Evolutionary conservation across 2,888 invertebrate genomes (phyloP).

Genomic region (Meteorus colon): DNA sequence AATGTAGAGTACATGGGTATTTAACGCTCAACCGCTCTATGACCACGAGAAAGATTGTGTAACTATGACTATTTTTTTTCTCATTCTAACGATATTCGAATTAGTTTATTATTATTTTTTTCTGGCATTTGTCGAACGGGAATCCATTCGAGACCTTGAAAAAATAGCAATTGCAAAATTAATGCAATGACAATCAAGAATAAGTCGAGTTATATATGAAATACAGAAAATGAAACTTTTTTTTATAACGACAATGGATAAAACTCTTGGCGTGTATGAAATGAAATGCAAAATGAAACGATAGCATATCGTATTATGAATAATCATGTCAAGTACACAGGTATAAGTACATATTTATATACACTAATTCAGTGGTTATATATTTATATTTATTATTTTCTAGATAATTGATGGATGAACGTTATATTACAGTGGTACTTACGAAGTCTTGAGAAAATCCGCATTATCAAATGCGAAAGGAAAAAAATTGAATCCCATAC

Average conservation of each 20-base stretch:
- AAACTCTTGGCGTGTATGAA: neutral
- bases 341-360: constrained; percentile 1
- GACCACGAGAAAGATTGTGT: neutral
- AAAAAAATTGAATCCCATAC: neutral
- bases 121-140: neutral
- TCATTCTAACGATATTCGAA: neutral
- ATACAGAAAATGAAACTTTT: neutral
- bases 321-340: constrained; percentile 30
- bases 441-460: too few relatives aligned
- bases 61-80: neutral
- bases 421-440: too few relatives aligned
- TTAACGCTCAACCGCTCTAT: neutral
- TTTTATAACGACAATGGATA: neutral
- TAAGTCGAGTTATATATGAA: too few relatives aligned
- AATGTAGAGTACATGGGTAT: neutral
- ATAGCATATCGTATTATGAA: constrained; percentile 9
- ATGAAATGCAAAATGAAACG: constrained; percentile 1
- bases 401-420: too few relatives aligned
- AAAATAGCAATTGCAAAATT: neutral
- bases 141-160: neutral
- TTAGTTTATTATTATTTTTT: neutral
- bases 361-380: neutral
- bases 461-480: neutral
- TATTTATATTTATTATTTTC: too few relatives aligned
- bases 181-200: too few relatives aligned